Percentiles rank a stretch among this genome's conserved stretches.
phyloP scores from a whole-genome alignment of 2,797 vertebrate genomes.

The Huso huso region DNA sequence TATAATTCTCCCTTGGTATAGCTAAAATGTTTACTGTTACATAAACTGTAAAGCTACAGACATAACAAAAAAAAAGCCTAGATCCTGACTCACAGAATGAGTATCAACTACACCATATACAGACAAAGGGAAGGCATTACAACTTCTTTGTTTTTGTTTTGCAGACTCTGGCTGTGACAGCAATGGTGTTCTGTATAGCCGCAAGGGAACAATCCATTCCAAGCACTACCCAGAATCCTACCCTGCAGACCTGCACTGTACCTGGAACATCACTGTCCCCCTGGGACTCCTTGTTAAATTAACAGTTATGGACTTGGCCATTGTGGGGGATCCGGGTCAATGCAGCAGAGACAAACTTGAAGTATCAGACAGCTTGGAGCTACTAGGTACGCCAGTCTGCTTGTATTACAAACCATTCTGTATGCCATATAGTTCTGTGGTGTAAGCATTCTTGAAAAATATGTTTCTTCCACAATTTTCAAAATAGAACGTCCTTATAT shows the following conservation, averaged over 20 bases:
- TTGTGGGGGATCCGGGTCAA: slow-evolving; percentile 49
- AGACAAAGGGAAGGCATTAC: no score
- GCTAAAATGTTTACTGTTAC: no score
- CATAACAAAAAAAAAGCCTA: no score
- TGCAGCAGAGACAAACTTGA: slow-evolving; percentile 54
- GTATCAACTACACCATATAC: no score
- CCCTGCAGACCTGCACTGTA: slow-evolving; percentile 44
- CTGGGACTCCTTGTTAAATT: slow-evolving; percentile 53
- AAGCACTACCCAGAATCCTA: slow-evolving; percentile 52
- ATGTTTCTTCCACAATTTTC: no score
- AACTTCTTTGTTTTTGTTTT: slow-evolving; percentile 11
- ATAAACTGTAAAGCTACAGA: no score
- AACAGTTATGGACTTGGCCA: slow-evolving; percentile 52
- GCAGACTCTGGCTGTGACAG: slow-evolving; percentile 38
- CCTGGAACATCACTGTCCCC: slow-evolving; percentile 54
- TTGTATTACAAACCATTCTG: no score
- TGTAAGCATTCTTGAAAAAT: no score
- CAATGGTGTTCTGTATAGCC: slow-evolving; percentile 35
- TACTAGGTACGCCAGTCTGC: slow-evolving; percentile 40
- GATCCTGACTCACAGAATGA: no score
- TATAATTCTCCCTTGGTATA: no score
- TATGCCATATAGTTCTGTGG: no score
- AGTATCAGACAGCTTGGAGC: slow-evolving; percentile 44
- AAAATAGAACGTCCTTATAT: no score
- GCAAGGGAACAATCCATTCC: slow-evolving; percentile 53